phyloP scores from a whole-genome alignment of 2,797 vertebrate genomes.

The Tympanoctomys barrerae region DNA sequence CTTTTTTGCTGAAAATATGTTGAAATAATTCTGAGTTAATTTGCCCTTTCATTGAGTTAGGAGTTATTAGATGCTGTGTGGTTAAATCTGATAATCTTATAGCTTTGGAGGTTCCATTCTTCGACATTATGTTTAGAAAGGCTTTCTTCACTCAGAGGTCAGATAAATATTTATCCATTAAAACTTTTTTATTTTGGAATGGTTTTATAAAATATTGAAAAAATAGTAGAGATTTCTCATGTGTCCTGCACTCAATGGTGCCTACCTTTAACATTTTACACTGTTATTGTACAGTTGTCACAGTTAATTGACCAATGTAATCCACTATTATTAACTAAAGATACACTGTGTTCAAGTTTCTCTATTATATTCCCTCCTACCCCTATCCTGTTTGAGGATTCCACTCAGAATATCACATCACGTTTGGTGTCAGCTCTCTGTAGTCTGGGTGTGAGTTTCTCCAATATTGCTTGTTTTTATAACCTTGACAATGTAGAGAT shows the following conservation, averaged over 20 bases:
- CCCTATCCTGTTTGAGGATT: background rate
- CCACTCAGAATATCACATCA: background rate
- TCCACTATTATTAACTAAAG: background rate
- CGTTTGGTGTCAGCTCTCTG: background rate
- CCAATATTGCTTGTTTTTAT: background rate
- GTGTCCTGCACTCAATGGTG: background rate
- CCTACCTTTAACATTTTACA: background rate
- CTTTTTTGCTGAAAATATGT: background rate
- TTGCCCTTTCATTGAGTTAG: background rate
- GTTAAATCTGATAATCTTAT: slow-evolving; percentile 4
- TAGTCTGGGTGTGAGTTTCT: background rate
- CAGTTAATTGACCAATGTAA: background rate
- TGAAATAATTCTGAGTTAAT: background rate
- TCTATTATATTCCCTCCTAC: background rate
- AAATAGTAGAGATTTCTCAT: background rate
- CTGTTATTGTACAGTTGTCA: background rate
- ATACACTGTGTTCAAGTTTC: background rate
- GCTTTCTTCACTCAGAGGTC: background rate
- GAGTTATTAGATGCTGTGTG: slow-evolving; percentile 43
- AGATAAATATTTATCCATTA: slow-evolving; percentile 1
- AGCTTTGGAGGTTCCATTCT: background rate
- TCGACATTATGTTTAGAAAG: slow-evolving; percentile 2
- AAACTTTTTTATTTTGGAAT: slow-evolving; percentile 22
- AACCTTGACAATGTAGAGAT: background rate
- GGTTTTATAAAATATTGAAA: slow-evolving; percentile 11